Evolutionary conservation across 2,888 invertebrate genomes (phyloP), one percentile per base, ranked within the genome.

Genomic region (Dendrolimus pini): DNA sequence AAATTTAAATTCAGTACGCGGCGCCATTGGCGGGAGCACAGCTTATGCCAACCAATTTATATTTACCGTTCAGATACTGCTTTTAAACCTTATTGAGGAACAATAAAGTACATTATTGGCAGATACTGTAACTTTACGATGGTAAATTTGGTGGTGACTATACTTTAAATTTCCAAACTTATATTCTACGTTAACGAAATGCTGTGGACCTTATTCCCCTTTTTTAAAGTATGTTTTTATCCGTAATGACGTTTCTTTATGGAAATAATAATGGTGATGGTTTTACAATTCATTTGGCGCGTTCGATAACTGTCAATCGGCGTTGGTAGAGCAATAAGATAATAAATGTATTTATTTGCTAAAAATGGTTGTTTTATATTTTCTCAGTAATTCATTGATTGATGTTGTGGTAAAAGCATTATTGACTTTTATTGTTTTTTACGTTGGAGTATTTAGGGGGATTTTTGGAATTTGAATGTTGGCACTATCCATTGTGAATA

Each of bases 1-100:
- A 72, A 81, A 85, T 88, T 85, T 71, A 82, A 85, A 88, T 89
- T 88, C 88, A 65, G 74, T 78, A 67, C 85, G 82, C 82, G 80
- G 61, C 59, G 62, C 68, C 12, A 67, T 68, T 74, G 81, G 80
- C 84, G 82, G 84, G 80, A 79, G 77, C 81, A 69, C 68, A 66
- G 71, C 71, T 75, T 82, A 30, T 47, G 57, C 60, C 61, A 14
- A 65, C 58, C 67, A 63, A 67, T 56, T 52, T 55, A 68, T 66
- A 58, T 69, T 68, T 61, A 47, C 9, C 6, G 12, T 12, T 47
- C 47, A 9, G 2, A 47, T 47, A 9, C 47, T 30, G 30, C 30
- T 47, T 10, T 47, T 47, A 12, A 47, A 8, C 47, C 47, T 47
- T 47, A 47, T 10, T 47, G 10, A 8, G 9, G 0, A 30, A 3